Evolutionary conservation across 2,797 vertebrate genomes (phyloP), one percentile per base, ranked within the genome.

Genomic region (Catharus ustulatus): DNA sequence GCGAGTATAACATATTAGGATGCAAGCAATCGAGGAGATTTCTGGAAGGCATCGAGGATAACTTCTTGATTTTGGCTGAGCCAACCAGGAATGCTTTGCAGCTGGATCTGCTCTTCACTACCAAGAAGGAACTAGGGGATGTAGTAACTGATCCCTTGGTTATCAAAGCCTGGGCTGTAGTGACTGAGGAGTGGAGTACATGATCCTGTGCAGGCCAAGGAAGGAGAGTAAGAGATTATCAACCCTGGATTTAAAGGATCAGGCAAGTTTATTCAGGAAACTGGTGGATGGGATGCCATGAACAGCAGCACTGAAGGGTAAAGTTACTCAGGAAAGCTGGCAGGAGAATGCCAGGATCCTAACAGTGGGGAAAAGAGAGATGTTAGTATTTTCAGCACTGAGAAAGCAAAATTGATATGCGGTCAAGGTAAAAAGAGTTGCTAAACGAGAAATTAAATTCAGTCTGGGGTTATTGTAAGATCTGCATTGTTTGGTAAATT

Each of bases 401-500:
- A 84, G 38, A 84, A 90, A 68, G 54, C 30, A 92, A 88, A 90
- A 54, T 24, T 75, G 3, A n/a, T 86, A 58, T 29, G 17, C 64
- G 78, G 54, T 88, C 27, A 84, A 74, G 22, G 74, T 6, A 80
- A 64, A 71, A 69, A 32, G 18, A 81, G 20, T 54, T 69, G 30
- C 67, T 81, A 87, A 90, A 76, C 34, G 17, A 30, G 51, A 78
- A 90, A 91, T 58, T 23, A 67, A 89, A 42, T 87, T 78, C 32
- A 62, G 23, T 34, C 16, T 63, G 22, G 5, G 6, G 3, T 88
- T 81, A 46, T 81, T 0, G 0, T 29, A 79, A 79, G 2, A 74
- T 59, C 61, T 83, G 6, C 69, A 51, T 54, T 69, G 63, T 78
- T 67, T 63, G 19, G 12, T 82, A 93, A 84, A 90, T 84, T 68